Conservation (phyloP, 1,140 invertebrate genomes). For the Yoshiicerus persimilis region DNA sequence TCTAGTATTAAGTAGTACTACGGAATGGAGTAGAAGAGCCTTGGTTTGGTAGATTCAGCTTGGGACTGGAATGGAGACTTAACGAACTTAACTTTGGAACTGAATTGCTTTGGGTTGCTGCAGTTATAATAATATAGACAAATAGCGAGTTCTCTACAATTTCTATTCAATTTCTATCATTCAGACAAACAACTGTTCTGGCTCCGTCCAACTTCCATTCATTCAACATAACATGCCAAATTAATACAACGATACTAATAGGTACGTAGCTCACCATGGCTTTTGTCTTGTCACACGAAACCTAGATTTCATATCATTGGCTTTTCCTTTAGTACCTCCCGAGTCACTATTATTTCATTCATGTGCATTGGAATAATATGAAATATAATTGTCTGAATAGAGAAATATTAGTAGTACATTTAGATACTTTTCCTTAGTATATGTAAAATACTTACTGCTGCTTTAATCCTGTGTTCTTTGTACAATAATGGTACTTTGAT, state of each 20-base stretch:
- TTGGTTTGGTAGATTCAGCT: neutral
- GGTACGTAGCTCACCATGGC: neutral
- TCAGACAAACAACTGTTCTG: constrained; percentile 24
- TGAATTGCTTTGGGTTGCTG: neutral
- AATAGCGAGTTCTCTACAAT: neutral
- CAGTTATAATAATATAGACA: neutral
- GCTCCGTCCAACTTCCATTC: constrained; percentile 7
- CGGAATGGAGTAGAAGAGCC: neutral
- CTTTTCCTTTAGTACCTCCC: neutral
- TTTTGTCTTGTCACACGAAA: constrained; percentile 42
- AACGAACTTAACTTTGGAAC: neutral
- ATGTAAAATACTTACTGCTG: too few species aligned
- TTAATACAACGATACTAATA: constrained; percentile 33
- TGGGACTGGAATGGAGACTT: neutral
- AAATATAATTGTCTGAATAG: neutral
- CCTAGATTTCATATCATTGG: neutral
- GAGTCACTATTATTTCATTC: neutral
- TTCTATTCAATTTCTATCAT: constrained; percentile 12
- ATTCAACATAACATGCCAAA: constrained; percentile 28
- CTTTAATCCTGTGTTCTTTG: too few species aligned
- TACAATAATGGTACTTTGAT: neutral
- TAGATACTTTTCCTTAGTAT: neutral
- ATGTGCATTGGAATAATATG: neutral
- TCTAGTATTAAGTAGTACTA: too few species aligned
- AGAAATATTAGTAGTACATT: neutral